Evolutionary conservation across 1,140 invertebrate genomes (phyloP).

Genomic region (Ditylenchus dipsaci): DNA sequence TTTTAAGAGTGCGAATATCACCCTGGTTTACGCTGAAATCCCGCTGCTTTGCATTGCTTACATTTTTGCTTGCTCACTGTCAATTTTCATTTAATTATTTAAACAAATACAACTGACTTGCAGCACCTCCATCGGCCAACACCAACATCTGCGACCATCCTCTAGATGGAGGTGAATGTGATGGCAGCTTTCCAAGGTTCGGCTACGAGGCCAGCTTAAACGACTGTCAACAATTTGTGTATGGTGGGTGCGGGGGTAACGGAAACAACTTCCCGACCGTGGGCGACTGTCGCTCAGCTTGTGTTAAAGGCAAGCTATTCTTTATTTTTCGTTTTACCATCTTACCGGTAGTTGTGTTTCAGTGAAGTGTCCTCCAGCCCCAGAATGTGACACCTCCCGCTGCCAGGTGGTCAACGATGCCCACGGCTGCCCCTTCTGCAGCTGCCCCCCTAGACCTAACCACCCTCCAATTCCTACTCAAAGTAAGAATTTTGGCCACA

Average conservation of each 20-base stretch:
- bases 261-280: constrained; percentile 52
- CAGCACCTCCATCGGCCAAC: too few relatives aligned
- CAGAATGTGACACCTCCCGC: constrained; percentile 42
- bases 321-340: neutral
- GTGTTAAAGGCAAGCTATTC: constrained; percentile 8
- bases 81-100: neutral
- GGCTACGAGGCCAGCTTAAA: constrained; percentile 44
- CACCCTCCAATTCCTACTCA: constrained; percentile 11
- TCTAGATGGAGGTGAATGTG: constrained; percentile 50
- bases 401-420: constrained; percentile 54
- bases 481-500: constrained; percentile 2
- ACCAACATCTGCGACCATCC: constrained; percentile 44
- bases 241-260: constrained; percentile 54
- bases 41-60: neutral
- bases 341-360: neutral
- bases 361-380: constrained; percentile 40
- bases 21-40: neutral
- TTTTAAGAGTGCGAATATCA: too few relatives aligned
- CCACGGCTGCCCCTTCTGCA: constrained; percentile 54
- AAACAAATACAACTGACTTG: neutral
- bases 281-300: constrained; percentile 41
- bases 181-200: constrained; percentile 49
- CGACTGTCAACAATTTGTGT: constrained; percentile 45
- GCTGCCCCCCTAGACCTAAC: constrained; percentile 45
- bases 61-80: neutral